Conservation (phyloP, 2,888 invertebrate species). For the Drosophila cracens region DNA sequence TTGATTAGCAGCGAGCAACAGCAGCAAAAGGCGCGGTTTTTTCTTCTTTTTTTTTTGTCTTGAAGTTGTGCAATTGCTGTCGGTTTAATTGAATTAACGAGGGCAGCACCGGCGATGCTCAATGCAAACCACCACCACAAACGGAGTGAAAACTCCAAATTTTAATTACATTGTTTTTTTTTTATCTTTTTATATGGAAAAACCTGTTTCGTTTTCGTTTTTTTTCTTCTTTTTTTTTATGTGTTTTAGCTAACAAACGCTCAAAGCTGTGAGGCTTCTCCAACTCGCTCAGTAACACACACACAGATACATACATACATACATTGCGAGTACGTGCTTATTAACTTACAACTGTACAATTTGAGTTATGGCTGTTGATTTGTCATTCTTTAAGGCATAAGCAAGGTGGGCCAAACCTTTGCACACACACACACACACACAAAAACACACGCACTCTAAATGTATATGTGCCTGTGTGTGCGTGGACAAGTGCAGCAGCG, state of each 20-base stretch:
- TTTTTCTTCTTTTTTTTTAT: slow-evolving; percentile 18
- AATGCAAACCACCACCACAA: slow-evolving; percentile 64
- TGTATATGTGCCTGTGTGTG: neutral
- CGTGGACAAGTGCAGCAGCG: slow-evolving; percentile 47
- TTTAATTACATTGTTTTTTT: slow-evolving; percentile 24
- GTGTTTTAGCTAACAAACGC: slow-evolving; percentile 31
- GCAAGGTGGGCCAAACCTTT: slow-evolving; percentile 45
- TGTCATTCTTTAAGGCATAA: slow-evolving; percentile 39
- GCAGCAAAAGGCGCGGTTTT: slow-evolving; percentile 42
- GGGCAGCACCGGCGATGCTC: slow-evolving; percentile 30
- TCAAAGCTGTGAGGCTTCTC: slow-evolving; percentile 52
- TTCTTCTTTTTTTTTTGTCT: slow-evolving; percentile 12
- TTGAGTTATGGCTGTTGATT: slow-evolving; percentile 54
- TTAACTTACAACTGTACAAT: slow-evolving; percentile 60
- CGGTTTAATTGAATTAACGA: slow-evolving; percentile 43
- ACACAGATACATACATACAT: neutral
- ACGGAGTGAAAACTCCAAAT: slow-evolving; percentile 55
- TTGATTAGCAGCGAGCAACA: slow-evolving; percentile 49
- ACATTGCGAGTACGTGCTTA: slow-evolving; percentile 46
- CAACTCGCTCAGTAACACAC: slow-evolving; percentile 21
- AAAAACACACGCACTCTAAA: slow-evolving; percentile 1
- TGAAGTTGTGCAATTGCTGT: slow-evolving; percentile 48
- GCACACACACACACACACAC: slow-evolving; percentile 3
- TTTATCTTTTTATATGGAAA: slow-evolving; percentile 34
- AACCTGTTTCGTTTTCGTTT: slow-evolving; percentile 44